Evolutionary conservation across 2,797 vertebrate species (phyloP).

Genomic region (Astyanax mexicanus): DNA sequence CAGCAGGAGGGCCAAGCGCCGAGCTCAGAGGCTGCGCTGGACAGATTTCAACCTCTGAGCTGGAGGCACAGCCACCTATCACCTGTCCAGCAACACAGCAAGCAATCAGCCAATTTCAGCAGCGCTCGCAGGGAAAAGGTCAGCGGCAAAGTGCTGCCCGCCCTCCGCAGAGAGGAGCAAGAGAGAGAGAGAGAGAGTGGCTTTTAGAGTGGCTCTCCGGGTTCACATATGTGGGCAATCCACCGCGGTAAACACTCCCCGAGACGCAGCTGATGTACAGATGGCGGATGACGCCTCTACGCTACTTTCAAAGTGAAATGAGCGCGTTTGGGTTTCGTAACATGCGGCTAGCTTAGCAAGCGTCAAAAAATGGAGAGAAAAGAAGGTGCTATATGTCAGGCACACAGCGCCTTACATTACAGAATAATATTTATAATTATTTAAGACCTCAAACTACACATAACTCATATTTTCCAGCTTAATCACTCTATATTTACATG

Average conservation of each 20-base stretch:
- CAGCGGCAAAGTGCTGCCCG: constrained; percentile 73
- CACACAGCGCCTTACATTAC: constrained; percentile 5
- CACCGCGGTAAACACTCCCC: constrained; percentile 15
- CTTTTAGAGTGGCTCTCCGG: constrained; percentile 30
- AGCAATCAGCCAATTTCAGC: constrained; percentile 81
- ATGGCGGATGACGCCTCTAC: constrained; percentile 51
- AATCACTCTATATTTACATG: too few species aligned
- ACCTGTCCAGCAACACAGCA: constrained; percentile 73
- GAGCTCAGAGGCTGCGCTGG: constrained; percentile 65
- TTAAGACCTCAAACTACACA: too few species aligned
- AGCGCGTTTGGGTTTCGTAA: constrained; percentile 41
- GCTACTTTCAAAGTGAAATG: constrained; percentile 58
- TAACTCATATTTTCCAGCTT: too few species aligned
- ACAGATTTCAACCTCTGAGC: constrained; percentile 73
- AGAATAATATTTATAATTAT: too few species aligned
- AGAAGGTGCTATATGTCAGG: constrained; percentile 35
- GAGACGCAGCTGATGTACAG: constrained; percentile 30
- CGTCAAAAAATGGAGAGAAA: constrained; percentile 29
- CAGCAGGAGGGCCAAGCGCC: constrained; percentile 57
- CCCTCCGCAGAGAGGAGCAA: constrained; percentile 56
- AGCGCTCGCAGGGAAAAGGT: constrained; percentile 67
- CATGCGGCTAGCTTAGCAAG: constrained; percentile 23
- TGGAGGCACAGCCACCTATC: constrained; percentile 80
- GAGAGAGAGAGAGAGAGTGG: not conserved
- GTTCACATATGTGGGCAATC: constrained; percentile 22